These are phyloP conservation scores for Dynastes tityus DNA, from an alignment of 2,888 invertebrate genomes.

Conservation along the genomic window DNA sequence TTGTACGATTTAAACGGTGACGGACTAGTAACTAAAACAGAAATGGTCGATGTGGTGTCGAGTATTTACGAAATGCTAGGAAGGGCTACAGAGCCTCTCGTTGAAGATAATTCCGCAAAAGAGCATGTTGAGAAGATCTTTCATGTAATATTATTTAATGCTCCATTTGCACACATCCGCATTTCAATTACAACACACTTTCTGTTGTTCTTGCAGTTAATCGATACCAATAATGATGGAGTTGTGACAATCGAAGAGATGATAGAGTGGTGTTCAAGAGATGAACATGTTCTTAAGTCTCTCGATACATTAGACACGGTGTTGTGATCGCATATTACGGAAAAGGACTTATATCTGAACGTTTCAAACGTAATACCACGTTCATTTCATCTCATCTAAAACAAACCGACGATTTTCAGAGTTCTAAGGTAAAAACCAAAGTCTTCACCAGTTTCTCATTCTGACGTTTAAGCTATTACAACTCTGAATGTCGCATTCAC, in stretches of 20 bases:
- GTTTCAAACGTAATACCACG: neutral
- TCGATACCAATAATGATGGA: conserved; percentile 87
- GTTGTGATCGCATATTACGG: conserved; percentile 75
- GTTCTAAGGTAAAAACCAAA: neutral
- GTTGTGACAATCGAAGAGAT: conserved; percentile 87
- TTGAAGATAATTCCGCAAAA: conserved; percentile 81
- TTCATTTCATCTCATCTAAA: conserved; percentile 7
- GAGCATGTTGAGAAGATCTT: conserved; percentile 92
- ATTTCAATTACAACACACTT: neutral
- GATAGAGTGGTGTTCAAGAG: conserved; percentile 83
- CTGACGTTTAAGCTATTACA: neutral
- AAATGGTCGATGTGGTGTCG: conserved; percentile 87
- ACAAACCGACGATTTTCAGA: neutral
- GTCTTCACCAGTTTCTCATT: neutral
- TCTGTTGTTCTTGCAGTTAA: conserved; percentile 73
- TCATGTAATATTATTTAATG: conserved; percentile 76
- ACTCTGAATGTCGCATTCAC: neutral
- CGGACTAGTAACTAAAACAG: conserved; percentile 86
- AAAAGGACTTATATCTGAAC: neutral
- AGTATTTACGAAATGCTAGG: conserved; percentile 93
- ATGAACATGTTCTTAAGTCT: conserved; percentile 80
- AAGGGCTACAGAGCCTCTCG: conserved; percentile 82
- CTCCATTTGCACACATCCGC: neutral
- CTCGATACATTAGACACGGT: conserved; percentile 83
- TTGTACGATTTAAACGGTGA: conserved; percentile 91